Evolutionary conservation across 2,888 invertebrate genomes (phyloP), one percentile per base, ranked within the genome.

Genomic region (Agrochola litura): DNA sequence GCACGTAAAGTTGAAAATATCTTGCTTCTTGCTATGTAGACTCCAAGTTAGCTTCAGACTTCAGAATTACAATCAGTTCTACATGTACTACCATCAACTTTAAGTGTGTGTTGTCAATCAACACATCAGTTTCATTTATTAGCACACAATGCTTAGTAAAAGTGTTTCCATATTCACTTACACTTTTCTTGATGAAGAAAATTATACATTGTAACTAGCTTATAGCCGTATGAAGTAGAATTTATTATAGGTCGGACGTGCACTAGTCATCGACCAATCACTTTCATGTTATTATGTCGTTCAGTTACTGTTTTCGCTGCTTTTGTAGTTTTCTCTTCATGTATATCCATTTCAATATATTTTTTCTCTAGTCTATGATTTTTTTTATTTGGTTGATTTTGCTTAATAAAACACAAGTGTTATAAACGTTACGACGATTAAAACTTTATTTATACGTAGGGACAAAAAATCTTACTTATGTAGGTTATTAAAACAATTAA

Each of bases 101-200:
- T 52, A 14, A 74, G 6, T 14, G 30, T 22, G 10, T 30, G 25
- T 52, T 2, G 30, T 30, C 30, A 30, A 60, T 52, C 19, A 22
- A 49, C n/a, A 43, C 30, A 65, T 75, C 41, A n/a, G 56, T 66
- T 66, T 69, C 6, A 64, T 41, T 60, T 54, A 82, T 76, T 79
- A 60, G 37, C 83, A 83, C 78, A 77, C 83, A 77, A 83, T 80
- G 46, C 79, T 30, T 4, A 58, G 46, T 78, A 30, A 80, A 84
- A 16, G 61, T 79, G 80, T 52, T 79, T 70, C 61, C 49, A 84
- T 67, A 68, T 84, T 63, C 25, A 63, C 84, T 84, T 79, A 70
- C 80, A 70, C 80, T 84, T 70, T 66, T 79, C 25, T 52, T 37
- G 12, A 19, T 22, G 16, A 30, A 49, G 54, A 79, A 70, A 78